Evolutionary conservation across 2,888 invertebrate species (phyloP).

Genomic region (Chloromyia formosa): DNA sequence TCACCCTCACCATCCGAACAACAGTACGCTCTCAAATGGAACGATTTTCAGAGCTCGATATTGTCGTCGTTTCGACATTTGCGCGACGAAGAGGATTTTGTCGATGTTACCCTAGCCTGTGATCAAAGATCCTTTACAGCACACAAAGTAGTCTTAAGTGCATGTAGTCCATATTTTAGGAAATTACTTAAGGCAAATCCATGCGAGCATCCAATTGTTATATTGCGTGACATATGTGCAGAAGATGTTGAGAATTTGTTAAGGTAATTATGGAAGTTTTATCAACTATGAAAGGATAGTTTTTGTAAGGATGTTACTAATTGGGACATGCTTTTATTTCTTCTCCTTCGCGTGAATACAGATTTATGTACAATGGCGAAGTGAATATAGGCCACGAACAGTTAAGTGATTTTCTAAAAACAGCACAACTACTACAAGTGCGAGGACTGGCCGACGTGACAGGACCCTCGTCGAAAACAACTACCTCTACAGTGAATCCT

Average conservation of each 20-base stretch:
- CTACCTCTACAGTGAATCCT: slow-evolving; percentile 50
- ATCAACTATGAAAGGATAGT: not conserved
- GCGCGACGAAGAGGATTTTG: slow-evolving; percentile 90
- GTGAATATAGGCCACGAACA: slow-evolving; percentile 90
- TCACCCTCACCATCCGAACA: slow-evolving; percentile 72
- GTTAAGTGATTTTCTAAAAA: slow-evolving; percentile 84
- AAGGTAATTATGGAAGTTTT: slow-evolving; percentile 66
- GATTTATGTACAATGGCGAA: slow-evolving; percentile 93
- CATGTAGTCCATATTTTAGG: slow-evolving; percentile 92
- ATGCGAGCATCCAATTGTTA: slow-evolving; percentile 90
- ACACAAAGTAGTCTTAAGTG: slow-evolving; percentile 90
- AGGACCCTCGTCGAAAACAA: slow-evolving; percentile 52
- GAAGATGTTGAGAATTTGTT: slow-evolving; percentile 87
- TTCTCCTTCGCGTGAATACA: too few relatives aligned
- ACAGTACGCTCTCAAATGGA: slow-evolving; percentile 94
- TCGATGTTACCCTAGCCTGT: slow-evolving; percentile 92
- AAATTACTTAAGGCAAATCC: slow-evolving; percentile 88
- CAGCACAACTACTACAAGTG: slow-evolving; percentile 87
- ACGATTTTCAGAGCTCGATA: slow-evolving; percentile 92
- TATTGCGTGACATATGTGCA: slow-evolving; percentile 84
- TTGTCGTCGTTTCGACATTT: slow-evolving; percentile 88
- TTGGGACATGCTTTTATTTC: not conserved
- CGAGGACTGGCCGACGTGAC: slow-evolving; percentile 85
- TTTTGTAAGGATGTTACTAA: not conserved
- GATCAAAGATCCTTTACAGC: slow-evolving; percentile 89